Evolutionary conservation across 2,888 invertebrate genomes (phyloP).

Genomic region (Nymphalis urticae): DNA sequence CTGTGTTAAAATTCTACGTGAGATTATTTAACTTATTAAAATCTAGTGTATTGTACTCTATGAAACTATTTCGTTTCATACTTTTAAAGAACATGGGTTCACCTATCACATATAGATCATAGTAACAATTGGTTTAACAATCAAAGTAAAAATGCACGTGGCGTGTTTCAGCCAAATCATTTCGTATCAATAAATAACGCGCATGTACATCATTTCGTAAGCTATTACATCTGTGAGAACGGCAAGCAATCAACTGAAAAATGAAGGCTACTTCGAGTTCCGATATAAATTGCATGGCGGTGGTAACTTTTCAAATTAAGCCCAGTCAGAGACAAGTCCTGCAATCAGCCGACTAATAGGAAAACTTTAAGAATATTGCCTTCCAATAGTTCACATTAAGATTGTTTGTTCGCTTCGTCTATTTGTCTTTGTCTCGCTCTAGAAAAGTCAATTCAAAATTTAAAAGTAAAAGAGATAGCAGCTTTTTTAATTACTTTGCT

Average conservation of each 20-base stretch:
- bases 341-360: conserved; percentile 46
- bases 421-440: conserved; percentile 31
- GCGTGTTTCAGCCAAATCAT: not conserved
- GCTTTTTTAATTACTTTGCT: not conserved
- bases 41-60: too few species aligned
- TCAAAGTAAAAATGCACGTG: not conserved
- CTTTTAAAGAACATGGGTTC: too few species aligned
- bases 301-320: conserved; percentile 48
- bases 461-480: conserved; percentile 10
- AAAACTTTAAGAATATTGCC: conserved; percentile 49
- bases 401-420: conserved; percentile 30
- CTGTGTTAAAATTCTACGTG: too few species aligned
- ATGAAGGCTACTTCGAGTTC: conserved; percentile 30
- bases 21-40: too few species aligned
- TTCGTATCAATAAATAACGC: not conserved
- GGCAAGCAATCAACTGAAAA: conserved; percentile 33
- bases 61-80: too few species aligned
- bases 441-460: not conserved
- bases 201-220: not conserved
- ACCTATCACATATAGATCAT: too few species aligned
- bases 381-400: conserved; percentile 43
- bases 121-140: too few species aligned
- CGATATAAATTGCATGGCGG: conserved; percentile 44
- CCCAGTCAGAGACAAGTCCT: conserved; percentile 42
- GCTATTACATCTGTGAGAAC: conserved; percentile 13